Conservation (phyloP, 2,113 vertebrate genomes). For the Okapia johnstoni region DNA sequence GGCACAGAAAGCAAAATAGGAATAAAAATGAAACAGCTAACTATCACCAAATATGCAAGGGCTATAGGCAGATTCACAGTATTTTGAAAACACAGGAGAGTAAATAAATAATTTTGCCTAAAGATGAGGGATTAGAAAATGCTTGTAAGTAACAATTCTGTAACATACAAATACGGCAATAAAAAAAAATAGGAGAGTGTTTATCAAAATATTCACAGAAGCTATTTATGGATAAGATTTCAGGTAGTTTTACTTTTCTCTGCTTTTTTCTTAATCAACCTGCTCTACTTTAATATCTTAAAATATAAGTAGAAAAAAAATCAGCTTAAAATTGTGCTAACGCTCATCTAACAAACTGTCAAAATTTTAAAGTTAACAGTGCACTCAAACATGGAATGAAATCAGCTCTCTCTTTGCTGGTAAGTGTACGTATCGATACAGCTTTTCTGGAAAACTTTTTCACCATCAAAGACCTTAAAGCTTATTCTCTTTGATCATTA, state of each 20-base stretch:
- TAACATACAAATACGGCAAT: neutral
- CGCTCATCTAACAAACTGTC: neutral
- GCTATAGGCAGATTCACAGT: neutral
- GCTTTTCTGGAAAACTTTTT: neutral
- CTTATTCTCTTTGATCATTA: neutral
- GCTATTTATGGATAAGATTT: neutral
- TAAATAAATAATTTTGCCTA: neutral
- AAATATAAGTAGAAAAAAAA: neutral
- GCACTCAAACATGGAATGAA: neutral
- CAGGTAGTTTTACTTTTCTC: neutral
- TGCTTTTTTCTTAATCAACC: neutral
- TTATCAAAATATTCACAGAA: neutral
- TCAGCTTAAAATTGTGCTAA: conserved; percentile 1
- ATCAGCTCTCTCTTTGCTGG: neutral
- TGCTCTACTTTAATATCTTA: neutral
- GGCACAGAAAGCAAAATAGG: neutral
- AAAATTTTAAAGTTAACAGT: neutral
- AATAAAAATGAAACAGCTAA: neutral
- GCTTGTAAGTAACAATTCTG: neutral
- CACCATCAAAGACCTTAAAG: neutral
- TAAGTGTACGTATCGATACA: neutral
- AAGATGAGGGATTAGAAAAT: neutral
- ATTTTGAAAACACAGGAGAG: neutral
- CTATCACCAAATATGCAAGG: neutral
- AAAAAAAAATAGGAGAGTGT: neutral